Evolutionary conservation across 1,140 invertebrate genomes (phyloP), one percentile per base, ranked within the genome.

Genomic region (Sesamia nonagrioides): DNA sequence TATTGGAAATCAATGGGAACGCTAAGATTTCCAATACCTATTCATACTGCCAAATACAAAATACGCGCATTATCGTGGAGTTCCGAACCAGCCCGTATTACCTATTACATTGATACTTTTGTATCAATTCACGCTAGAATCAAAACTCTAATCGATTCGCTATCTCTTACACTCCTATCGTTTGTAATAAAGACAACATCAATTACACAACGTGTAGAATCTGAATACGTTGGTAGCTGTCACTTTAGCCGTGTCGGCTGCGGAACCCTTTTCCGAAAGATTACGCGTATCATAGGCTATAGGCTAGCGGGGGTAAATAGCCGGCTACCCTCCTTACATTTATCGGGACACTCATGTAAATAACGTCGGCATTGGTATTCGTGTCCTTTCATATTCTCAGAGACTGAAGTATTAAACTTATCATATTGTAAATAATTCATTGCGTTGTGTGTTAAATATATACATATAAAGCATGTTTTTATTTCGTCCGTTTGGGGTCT

Each of bases 261-360:
- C 73, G 74, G 75, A 80, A 84, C 88, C 89, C 88, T 90, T 91
- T 90, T 90, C 86, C 84, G 52, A 84, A 77, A 91, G 91, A 92
- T 92, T 91, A 92, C 86, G 84, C 86, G 83, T 88, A 90, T 90
- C 87, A 88, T 83, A 79, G 75, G 79, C 82, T 77, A 77, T 45
- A 45, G 42, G 45, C 45, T 50, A n/a, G 45, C 45, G 75, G 69
- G 85, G 85, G 88, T 88, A 92, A 86, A 89, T 86, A 89, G 83
- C 76, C 73, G 69, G 69, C 35, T 76, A 84, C 86, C 84, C 83
- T 84, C 82, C 84, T 83, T 84, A 88, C 82, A 82, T 87, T 86
- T 89, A 88, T 88, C 78, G 80, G 82, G 88, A 88, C 84, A 85
- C 78, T 87, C 87, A 89, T 91, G 89, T 92, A 90, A 92, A 92